Percentiles rank a stretch among this genome's conserved stretches.
Evolutionary conservation across 2,888 invertebrate species (phyloP).

Genomic region (Atrina japonica): DNA sequence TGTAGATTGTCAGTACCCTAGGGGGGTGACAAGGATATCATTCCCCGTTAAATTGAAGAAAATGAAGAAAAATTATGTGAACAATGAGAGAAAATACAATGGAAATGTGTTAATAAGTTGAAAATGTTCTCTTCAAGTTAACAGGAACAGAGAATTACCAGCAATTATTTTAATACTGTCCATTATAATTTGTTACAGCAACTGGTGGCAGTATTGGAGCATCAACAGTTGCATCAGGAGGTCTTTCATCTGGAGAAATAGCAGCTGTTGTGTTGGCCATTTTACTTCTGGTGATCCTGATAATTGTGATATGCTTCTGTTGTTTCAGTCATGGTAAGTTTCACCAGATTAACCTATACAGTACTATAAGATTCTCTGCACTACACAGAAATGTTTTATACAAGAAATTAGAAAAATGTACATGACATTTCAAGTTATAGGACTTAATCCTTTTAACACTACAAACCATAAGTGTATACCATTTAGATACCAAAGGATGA

Average conservation of each 20-base stretch:
- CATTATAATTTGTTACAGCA: not conserved
- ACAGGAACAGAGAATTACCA: no score
- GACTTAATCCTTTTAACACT: no score
- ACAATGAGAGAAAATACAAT: no score
- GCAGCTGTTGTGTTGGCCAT: conserved; percentile 49
- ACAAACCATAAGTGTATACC: no score
- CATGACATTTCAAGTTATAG: no score
- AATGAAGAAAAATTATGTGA: no score
- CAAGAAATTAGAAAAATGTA: not conserved
- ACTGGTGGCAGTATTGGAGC: conserved; percentile 38
- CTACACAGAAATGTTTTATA: not conserved
- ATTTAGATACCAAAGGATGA: no score
- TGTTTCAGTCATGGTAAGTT: conserved; percentile 43
- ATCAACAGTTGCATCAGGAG: conserved; percentile 30
- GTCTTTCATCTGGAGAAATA: conserved; percentile 51
- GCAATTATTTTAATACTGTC: not conserved
- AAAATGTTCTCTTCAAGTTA: no score
- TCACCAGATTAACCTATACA: not conserved
- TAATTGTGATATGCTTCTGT: conserved; percentile 47
- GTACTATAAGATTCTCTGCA: not conserved
- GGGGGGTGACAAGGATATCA: no score
- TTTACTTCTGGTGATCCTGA: conserved; percentile 42
- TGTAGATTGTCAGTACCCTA: no score
- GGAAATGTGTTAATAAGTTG: no score
- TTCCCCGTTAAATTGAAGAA: no score